phyloP scores from a whole-genome alignment of 2,797 vertebrate species.

The Streptopelia turtur region DNA sequence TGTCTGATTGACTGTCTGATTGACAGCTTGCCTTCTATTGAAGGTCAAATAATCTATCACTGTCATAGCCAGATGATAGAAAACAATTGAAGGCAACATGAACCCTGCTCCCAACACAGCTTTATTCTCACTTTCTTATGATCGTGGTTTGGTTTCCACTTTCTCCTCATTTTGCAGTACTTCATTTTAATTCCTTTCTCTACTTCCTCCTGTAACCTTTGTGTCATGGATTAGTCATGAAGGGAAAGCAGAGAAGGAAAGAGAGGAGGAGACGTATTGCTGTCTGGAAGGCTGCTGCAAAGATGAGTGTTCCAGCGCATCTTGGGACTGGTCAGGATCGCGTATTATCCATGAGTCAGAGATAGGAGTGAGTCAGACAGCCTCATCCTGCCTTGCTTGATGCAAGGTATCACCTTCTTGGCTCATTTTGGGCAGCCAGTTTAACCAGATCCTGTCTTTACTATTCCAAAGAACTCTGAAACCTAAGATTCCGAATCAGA shows the following conservation, averaged over 20 bases:
- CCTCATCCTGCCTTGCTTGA: not conserved
- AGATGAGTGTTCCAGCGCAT: not conserved
- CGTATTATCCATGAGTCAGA: not conserved
- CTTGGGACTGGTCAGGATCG: not conserved
- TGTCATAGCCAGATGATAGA: not conserved
- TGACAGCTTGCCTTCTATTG: not conserved
- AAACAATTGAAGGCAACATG: not conserved
- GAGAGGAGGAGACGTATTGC: not conserved
- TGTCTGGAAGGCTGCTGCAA: not conserved
- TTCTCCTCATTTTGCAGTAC: not conserved
- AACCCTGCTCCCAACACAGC: not conserved
- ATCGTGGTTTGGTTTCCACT: not conserved
- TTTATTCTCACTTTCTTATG: not conserved
- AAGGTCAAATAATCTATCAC: constrained; percentile 13
- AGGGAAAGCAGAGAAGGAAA: not conserved
- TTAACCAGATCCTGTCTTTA: not conserved
- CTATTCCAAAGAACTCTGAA: not conserved
- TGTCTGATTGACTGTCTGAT: not conserved
- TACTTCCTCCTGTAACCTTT: constrained; percentile 1
- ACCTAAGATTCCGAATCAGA: not conserved
- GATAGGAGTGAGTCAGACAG: constrained; percentile 2
- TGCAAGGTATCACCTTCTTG: not conserved
- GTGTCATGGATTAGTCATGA: constrained; percentile 24
- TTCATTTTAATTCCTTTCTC: not conserved
- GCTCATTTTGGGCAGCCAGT: not conserved